A percentile compares a stretch with the other conserved stretches of the same genome.
These are phyloP conservation scores for Anticlea derivata DNA, from an alignment of 2,888 invertebrate genomes.

Conservation along the genomic window DNA sequence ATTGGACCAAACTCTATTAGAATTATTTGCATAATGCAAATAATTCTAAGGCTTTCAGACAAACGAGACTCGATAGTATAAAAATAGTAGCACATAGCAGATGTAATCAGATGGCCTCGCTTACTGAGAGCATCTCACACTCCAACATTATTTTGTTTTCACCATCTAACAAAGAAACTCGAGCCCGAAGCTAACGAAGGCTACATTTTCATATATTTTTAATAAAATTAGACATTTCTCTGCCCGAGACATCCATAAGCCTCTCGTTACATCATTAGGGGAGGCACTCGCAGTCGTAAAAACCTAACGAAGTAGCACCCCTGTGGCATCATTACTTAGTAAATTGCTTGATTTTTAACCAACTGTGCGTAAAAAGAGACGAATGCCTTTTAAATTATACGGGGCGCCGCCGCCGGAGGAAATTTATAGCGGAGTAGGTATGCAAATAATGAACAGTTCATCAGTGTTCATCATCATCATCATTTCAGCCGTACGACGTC, in stretches of 20 bases:
- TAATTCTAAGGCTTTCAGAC: too few species aligned
- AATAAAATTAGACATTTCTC: slow-evolving; percentile 11
- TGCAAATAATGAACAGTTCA: slow-evolving; percentile 10
- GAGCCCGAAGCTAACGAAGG: slow-evolving; percentile 4
- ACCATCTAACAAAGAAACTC: slow-evolving; percentile 4
- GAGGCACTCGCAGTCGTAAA: slow-evolving; percentile 28
- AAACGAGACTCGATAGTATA: background rate
- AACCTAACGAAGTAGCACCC: slow-evolving; percentile 36
- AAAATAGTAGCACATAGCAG: too few species aligned
- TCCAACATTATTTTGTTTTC: background rate
- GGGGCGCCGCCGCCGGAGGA: background rate
- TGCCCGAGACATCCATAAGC: slow-evolving; percentile 24
- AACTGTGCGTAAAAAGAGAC: slow-evolving; percentile 24
- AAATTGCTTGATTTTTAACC: slow-evolving; percentile 31
- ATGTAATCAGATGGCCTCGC: background rate
- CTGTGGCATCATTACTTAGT: slow-evolving; percentile 30
- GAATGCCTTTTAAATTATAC: slow-evolving; percentile 23
- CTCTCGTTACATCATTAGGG: slow-evolving; percentile 28
- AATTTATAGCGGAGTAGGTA: slow-evolving; percentile 5
- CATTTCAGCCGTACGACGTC: too few species aligned
- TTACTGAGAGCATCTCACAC: background rate
- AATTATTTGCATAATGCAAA: too few species aligned
- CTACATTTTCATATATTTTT: slow-evolving; percentile 23
- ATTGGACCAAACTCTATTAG: too few species aligned
- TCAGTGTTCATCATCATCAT: too few species aligned